Base-by-base conservation (phyloP, 1,140 invertebrate species). In the Eumeta japonica region DNA sequence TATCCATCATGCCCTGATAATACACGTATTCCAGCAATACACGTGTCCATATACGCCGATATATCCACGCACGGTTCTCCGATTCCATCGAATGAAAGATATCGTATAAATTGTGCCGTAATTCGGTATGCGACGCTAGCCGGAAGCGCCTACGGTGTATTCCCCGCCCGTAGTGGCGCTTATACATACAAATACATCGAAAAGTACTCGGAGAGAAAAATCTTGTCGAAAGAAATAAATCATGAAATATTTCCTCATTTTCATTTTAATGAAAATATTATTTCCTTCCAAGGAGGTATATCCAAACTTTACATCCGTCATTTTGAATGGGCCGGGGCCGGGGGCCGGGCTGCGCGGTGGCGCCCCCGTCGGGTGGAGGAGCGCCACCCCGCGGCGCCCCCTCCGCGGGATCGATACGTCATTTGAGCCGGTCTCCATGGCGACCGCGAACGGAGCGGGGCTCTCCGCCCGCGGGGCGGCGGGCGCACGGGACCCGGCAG, bases 241-340 rank as follows among this genome's bases (percentile, higher is more conserved):
- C 50, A 56, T 50, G 54, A 55, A 61, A 59, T 55, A 64, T 66
- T 62, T 61, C 48, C 63, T 68, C 61, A 73, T 70, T 68, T 67
- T 68, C 58, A 70, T 73, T 73, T 71, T 71, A 68, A 73, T 73
- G 66, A 68, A 71, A 73, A 73, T 73, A 71, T 71, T 53, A 70
- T 71, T 74, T 74, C 60, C 70, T 74, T 63, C 52, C 53, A 71
- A 74, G 68, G 62, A 68, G 68, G 62, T 71, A 67, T 71, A 74
- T 68, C 66, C 68, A 67, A 73, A 74, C 59, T 74, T 71, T 74
- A 74, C 68, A 74, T 74, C 64, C 66, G 68, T 74, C 66, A 74
- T 71, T 71, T 74, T 74, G 66, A 66, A 74, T 74, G 68, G 68
- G 68, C 68, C 66, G 66, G 63, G 63, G 57, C 55, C 51, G 59